These are phyloP conservation scores for Ephialtes manifestator DNA, from an alignment of 2,888 invertebrate species.

Conservation along the genomic window DNA sequence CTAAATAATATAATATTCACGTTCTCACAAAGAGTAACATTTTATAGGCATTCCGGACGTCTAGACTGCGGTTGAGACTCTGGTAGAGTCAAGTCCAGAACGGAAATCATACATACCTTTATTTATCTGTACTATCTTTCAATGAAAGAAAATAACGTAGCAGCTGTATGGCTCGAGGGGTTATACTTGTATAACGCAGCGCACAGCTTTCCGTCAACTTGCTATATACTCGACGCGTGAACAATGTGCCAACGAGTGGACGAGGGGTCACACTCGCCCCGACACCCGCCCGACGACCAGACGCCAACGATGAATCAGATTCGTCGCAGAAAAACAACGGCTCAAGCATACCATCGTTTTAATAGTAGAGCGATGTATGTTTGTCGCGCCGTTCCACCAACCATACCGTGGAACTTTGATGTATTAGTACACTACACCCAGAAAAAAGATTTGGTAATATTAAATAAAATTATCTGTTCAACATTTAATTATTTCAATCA, in stretches of 20 bases:
- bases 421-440: no score
- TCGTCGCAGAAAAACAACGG: constrained; percentile 63
- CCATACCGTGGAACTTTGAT: not conserved
- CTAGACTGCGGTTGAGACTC: constrained; percentile 55
- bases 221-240: constrained; percentile 34
- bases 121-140: constrained; percentile 12
- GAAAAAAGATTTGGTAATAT: no score
- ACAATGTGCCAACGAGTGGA: constrained; percentile 51
- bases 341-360: constrained; percentile 42
- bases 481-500: no score
- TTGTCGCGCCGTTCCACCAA: not conserved
- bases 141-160: constrained; percentile 30
- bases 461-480: no score
- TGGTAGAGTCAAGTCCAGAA: constrained; percentile 4
- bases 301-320: constrained; percentile 67
- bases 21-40: not conserved
- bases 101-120: constrained; percentile 3
- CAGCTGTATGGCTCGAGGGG: constrained; percentile 11
- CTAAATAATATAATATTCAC: not conserved
- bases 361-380: constrained; percentile 17
- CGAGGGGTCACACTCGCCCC: constrained; percentile 55
- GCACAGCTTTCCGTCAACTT: constrained; percentile 28
- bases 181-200: not conserved
- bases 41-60: constrained; percentile 44
- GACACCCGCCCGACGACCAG: constrained; percentile 42